Evolutionary conservation across 2,797 vertebrate genomes (phyloP).

Genomic region (Margarornis squamiger): DNA sequence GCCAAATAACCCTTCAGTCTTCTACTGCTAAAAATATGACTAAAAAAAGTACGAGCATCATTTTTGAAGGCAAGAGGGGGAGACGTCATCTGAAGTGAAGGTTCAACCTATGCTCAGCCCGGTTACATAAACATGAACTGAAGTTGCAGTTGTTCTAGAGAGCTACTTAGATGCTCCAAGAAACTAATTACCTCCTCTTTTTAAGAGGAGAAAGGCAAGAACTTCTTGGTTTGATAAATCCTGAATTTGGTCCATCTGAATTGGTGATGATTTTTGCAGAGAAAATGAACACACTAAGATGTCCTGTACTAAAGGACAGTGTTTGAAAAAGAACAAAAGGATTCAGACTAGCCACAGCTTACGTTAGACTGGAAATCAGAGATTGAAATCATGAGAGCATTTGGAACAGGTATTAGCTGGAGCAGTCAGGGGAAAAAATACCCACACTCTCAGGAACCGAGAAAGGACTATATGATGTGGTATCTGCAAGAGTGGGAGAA

Average conservation of each 20-base stretch:
- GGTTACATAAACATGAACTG: neutral
- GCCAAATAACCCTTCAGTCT: neutral
- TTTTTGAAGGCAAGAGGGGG: neutral
- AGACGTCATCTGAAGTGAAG: neutral
- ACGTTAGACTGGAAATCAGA: neutral
- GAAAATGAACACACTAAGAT: neutral
- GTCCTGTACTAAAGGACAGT: neutral
- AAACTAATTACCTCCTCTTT: neutral
- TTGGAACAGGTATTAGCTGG: neutral
- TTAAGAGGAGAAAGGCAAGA: neutral
- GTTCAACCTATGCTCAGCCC: neutral
- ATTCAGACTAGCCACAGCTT: neutral
- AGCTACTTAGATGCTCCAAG: neutral
- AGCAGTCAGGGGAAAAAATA: neutral
- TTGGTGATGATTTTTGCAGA: neutral
- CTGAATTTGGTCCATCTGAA: neutral
- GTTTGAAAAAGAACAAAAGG: neutral
- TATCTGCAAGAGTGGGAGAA: neutral
- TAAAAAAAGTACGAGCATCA: neutral
- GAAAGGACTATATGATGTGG: slow-evolving; percentile 16
- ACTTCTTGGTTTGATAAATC: neutral
- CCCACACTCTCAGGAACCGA: neutral
- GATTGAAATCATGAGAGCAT: neutral
- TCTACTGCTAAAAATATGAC: neutral
- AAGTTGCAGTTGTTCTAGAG: neutral